Evolutionary conservation across 2,797 vertebrate genomes (phyloP).

Genomic region (Danio tinwini): DNA sequence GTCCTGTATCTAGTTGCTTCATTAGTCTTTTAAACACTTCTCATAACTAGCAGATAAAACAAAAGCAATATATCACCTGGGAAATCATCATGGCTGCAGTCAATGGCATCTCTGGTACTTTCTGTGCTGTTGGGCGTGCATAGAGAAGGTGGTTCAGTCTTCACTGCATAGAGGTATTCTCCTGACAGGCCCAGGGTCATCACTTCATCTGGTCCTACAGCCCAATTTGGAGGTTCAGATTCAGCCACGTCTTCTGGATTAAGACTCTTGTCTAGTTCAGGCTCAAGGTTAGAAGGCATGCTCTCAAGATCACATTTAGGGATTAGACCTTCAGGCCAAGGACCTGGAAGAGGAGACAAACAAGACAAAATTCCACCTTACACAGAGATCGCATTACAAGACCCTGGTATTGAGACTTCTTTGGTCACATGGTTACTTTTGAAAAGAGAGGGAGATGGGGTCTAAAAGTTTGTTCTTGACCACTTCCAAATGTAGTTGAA

Average conservation of each 20-base stretch:
- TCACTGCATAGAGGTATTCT: constrained; percentile 66
- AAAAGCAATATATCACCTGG: constrained; percentile 49
- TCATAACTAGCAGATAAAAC: not conserved
- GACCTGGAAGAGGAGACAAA: constrained; percentile 15
- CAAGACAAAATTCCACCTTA: not conserved
- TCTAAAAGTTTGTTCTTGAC: too few species aligned
- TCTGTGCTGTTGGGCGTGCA: constrained; percentile 52
- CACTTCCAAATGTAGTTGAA: too few species aligned
- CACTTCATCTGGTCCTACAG: constrained; percentile 59
- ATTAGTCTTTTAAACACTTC: too few species aligned
- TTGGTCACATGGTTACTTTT: too few species aligned
- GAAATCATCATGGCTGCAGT: constrained; percentile 52
- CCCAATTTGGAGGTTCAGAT: constrained; percentile 55
- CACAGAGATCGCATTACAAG: not conserved
- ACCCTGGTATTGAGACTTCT: too few species aligned
- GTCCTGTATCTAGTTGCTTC: too few species aligned
- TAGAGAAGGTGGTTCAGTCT: constrained; percentile 58
- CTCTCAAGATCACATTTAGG: constrained; percentile 40
- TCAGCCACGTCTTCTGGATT: constrained; percentile 43
- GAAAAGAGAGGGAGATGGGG: too few species aligned
- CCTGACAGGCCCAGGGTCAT: constrained; percentile 66
- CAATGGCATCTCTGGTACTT: constrained; percentile 46
- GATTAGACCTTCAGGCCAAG: constrained; percentile 49
- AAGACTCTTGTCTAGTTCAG: constrained; percentile 48
- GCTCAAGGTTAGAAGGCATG: constrained; percentile 49